Percentiles rank a stretch among this genome's conserved stretches.
These are phyloP conservation scores for Drosophila oshimai DNA, from an alignment of 1,140 invertebrate genomes.

Conservation along the genomic window DNA sequence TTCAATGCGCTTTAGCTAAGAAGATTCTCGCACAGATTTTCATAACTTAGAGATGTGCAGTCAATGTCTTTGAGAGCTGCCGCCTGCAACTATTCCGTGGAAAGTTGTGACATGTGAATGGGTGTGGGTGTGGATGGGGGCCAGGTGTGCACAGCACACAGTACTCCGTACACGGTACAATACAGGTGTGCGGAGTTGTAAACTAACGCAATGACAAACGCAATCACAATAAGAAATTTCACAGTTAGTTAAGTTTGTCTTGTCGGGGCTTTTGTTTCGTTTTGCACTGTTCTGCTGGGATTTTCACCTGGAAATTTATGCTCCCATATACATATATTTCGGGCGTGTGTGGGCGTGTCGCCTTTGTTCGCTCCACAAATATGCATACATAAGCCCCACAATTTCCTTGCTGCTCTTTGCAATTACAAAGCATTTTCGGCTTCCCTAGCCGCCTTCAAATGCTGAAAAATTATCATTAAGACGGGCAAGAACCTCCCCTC, in stretches of 20 bases:
- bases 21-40: constrained; percentile 75
- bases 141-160: background rate
- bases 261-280: constrained; percentile 61
- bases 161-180: background rate
- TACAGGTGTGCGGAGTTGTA: constrained; percentile 66
- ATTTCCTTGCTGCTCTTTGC: constrained; percentile 11
- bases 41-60: constrained; percentile 70
- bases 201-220: constrained; percentile 81
- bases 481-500: background rate
- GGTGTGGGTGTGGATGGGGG: background rate
- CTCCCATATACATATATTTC: background rate
- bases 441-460: background rate
- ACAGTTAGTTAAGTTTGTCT: constrained; percentile 81
- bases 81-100: background rate
- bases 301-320: constrained; percentile 50
- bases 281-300: background rate
- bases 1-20: constrained; percentile 77
- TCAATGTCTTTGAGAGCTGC: constrained; percentile 46
- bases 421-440: constrained; percentile 42
- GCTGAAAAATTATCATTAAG: constrained; percentile 38
- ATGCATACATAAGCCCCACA: constrained; percentile 62
- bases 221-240: constrained; percentile 81
- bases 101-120: constrained; percentile 35
- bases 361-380: constrained; percentile 40
- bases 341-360: background rate